A percentile compares a stretch with the other conserved stretches of the same genome.
Evolutionary conservation across 2,113 vertebrate species (phyloP).

Genomic region (Malurus cyaneus): DNA sequence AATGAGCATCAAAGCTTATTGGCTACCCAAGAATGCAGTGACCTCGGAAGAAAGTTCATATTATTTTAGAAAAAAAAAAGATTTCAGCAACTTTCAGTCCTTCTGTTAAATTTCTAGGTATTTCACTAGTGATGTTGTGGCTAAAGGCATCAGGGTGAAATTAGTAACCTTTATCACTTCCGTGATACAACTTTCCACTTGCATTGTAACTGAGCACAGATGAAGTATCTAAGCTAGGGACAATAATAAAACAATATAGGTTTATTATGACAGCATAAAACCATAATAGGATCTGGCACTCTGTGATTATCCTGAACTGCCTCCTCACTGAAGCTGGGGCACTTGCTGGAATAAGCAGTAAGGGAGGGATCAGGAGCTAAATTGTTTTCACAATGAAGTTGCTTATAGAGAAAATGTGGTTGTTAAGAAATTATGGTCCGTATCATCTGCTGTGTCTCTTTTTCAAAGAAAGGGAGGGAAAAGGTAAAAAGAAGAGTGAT

Average conservation of each 20-base stretch:
- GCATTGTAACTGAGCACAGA: not conserved
- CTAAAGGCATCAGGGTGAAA: not conserved
- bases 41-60: not conserved
- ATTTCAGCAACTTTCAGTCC: not conserved
- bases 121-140: not conserved
- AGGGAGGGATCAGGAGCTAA: not conserved
- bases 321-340: not conserved
- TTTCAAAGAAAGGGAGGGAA: not conserved
- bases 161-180: not conserved
- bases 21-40: not conserved
- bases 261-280: not conserved
- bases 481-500: not conserved
- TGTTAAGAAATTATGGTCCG: not conserved
- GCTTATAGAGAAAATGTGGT: not conserved
- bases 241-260: not conserved
- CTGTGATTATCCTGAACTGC: not conserved
- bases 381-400: not conserved
- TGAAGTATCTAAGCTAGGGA: not conserved
- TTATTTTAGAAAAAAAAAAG: not conserved
- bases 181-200: not conserved
- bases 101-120: not conserved
- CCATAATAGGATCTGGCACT: not conserved
- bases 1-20: not conserved
- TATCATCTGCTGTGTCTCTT: not conserved
- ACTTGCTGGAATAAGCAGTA: not conserved